Evolutionary conservation across 1,140 invertebrate species (phyloP).

Genomic region (Neodiprion virginianus): DNA sequence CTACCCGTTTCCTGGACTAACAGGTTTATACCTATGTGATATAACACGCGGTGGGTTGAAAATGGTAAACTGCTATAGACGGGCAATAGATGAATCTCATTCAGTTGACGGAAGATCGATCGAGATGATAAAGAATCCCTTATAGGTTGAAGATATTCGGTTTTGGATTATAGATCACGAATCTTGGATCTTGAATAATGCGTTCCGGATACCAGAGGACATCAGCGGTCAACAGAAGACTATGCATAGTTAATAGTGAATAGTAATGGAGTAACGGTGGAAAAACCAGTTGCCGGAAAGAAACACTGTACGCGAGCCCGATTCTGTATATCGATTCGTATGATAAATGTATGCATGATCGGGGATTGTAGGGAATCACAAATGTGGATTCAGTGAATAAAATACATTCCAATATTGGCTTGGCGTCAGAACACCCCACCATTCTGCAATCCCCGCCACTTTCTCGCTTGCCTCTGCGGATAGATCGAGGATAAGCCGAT

Average conservation of each 20-base stretch:
- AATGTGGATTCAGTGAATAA: neutral
- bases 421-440: neutral
- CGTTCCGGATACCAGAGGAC: neutral
- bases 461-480: neutral
- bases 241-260: neutral
- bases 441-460: neutral
- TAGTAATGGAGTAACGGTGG: neutral
- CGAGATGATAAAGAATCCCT: neutral
- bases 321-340: neutral
- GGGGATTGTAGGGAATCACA: neutral
- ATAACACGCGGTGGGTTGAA: too few relatives aligned
- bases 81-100: too few relatives aligned
- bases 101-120: neutral
- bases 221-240: neutral
- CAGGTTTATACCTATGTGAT: too few relatives aligned
- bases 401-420: neutral
- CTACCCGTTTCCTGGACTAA: too few relatives aligned
- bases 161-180: neutral
- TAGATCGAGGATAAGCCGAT: slow-evolving; percentile 1
- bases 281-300: neutral
- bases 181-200: neutral
- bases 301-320: neutral
- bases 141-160: neutral
- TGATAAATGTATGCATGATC: neutral
- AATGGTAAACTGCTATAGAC: too few relatives aligned